These are phyloP conservation scores for Oceanodroma leucorhoa DNA, from an alignment of 2,797 vertebrate species.

Conservation along the genomic window DNA sequence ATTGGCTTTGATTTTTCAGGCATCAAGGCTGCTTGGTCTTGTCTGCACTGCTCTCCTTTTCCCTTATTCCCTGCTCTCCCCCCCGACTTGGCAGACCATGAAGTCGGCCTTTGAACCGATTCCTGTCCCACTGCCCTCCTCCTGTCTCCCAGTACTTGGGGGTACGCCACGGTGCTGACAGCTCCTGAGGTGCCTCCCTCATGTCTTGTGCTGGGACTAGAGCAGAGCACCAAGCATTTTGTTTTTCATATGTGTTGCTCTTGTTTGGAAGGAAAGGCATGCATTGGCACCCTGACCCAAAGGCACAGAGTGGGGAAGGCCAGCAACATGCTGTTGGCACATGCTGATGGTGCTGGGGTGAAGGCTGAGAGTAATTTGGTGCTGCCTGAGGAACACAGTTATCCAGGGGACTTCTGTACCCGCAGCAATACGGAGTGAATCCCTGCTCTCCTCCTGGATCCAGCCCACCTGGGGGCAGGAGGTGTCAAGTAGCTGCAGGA, in stretches of 20 bases:
- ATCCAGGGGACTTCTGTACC: background rate
- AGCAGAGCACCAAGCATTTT: background rate
- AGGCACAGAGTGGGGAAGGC: background rate
- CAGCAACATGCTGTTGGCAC: background rate
- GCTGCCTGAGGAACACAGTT: background rate
- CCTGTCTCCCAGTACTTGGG: background rate
- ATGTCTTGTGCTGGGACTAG: background rate
- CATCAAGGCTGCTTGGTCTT: background rate
- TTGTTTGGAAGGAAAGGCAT: background rate
- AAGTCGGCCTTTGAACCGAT: background rate
- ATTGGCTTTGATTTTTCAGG: background rate
- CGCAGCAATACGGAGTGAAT: fast-evolving
- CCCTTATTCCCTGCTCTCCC: background rate
- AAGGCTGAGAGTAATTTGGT: fast-evolving
- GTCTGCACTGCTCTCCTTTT: background rate
- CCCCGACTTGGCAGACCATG: fast-evolving
- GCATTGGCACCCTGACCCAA: background rate
- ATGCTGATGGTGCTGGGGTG: background rate
- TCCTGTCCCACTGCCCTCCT: background rate
- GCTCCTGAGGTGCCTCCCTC: background rate
- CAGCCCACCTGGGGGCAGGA: background rate
- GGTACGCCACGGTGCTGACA: background rate
- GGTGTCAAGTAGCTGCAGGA: background rate
- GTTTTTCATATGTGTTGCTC: background rate
- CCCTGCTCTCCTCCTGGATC: background rate